Conservation (phyloP, 1,140 invertebrate genomes). For the Anoplolepis gracilipes region DNA sequence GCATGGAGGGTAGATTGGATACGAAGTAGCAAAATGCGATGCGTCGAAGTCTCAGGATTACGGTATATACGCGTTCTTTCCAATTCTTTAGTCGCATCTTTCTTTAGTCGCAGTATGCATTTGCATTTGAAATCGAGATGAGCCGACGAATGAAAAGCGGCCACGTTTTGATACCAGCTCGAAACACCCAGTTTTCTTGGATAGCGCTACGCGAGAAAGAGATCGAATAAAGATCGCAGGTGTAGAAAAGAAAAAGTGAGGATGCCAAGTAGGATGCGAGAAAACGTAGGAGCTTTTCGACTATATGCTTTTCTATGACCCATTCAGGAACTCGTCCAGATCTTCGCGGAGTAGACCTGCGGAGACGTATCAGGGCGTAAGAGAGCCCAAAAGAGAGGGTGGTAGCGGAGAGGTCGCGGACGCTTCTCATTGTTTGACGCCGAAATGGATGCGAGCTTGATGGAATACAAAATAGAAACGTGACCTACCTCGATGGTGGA, state of each 20-base stretch:
- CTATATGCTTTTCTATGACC: constrained; percentile 49
- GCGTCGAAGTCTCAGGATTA: constrained; percentile 22
- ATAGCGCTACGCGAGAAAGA: background rate
- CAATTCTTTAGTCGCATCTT: constrained; percentile 53
- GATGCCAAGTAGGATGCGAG: background rate
- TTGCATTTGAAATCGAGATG: constrained; percentile 83
- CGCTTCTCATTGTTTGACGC: constrained; percentile 68
- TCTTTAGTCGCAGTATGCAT: constrained; percentile 71
- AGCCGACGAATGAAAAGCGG: constrained; percentile 75
- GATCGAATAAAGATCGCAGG: constrained; percentile 3
- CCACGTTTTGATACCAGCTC: constrained; percentile 9
- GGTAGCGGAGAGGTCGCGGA: constrained; percentile 12
- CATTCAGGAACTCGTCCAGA: constrained; percentile 45
- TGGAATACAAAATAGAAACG: constrained; percentile 76
- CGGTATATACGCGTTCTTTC: constrained; percentile 26
- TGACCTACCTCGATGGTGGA: constrained; percentile 63
- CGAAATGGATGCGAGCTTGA: constrained; percentile 69
- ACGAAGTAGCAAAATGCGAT: constrained; percentile 53
- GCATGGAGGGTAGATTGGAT: constrained; percentile 49
- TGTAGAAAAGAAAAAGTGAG: background rate
- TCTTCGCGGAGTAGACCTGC: constrained; percentile 37
- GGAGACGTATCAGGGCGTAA: constrained; percentile 52
- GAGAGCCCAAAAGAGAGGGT: constrained; percentile 30
- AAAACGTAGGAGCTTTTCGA: constrained; percentile 59
- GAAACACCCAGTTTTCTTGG: constrained; percentile 60